These are phyloP conservation scores for Drosophila nigromelanica DNA, from an alignment of 1,140 invertebrate species.

Conservation along the genomic window DNA sequence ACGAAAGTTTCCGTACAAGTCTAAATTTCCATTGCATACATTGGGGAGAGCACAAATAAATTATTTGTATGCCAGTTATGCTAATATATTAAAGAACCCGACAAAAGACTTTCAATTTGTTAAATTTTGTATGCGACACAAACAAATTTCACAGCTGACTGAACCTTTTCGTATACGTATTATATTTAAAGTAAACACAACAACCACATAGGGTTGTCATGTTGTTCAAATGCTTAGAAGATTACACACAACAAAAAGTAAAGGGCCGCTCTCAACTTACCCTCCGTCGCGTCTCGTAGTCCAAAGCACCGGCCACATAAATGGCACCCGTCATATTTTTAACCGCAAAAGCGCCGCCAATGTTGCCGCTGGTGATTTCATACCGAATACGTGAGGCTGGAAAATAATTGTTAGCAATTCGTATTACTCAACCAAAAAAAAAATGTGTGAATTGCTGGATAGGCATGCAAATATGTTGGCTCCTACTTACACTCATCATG, in stretches of 20 bases:
- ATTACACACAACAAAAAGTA: not conserved
- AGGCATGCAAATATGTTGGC: slow-evolving; percentile 24
- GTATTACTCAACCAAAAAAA: slow-evolving; percentile 38
- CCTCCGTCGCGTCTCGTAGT: slow-evolving; percentile 95
- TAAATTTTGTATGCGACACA: slow-evolving; percentile 42
- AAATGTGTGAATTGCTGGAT: slow-evolving; percentile 7
- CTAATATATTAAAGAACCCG: not conserved
- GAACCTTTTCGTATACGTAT: slow-evolving; percentile 61
- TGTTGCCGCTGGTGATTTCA: slow-evolving; percentile 99
- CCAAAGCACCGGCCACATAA: slow-evolving; percentile 96
- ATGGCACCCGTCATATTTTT: slow-evolving; percentile 99
- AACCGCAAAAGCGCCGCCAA: slow-evolving; percentile 98
- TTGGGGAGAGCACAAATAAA: not conserved
- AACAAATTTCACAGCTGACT: slow-evolving; percentile 75
- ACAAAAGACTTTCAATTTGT: slow-evolving; percentile 7
- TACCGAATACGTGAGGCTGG: slow-evolving; percentile 98
- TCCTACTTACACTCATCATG: slow-evolving; percentile 97
- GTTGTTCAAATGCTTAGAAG: not conserved
- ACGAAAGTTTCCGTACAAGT: not conserved
- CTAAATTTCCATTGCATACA: not conserved
- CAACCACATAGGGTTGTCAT: slow-evolving; percentile 29
- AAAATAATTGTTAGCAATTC: slow-evolving; percentile 51
- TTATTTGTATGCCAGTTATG: not conserved
- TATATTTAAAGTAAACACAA: slow-evolving; percentile 13
- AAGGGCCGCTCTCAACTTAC: slow-evolving; percentile 85